These are phyloP conservation scores for Hylaeus volcanicus DNA, from an alignment of 1,140 invertebrate genomes.

Conservation along the genomic window DNA sequence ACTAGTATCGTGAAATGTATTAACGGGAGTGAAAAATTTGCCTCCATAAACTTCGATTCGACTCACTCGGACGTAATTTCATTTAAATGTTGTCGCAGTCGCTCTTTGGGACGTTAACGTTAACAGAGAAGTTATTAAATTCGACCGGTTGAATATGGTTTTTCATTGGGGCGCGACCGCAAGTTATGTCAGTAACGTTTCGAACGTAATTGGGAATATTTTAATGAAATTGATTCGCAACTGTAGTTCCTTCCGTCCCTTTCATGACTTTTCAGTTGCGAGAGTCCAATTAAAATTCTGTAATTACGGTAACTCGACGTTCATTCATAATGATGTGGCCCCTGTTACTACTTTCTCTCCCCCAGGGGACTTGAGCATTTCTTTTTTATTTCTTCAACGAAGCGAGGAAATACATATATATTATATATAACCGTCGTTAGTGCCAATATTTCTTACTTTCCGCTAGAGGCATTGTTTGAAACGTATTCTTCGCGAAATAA, in stretches of 20 bases:
- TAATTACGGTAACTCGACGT: conserved; percentile 30
- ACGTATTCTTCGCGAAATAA: neutral
- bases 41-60: no score
- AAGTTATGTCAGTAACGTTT: neutral
- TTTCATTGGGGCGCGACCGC: no score
- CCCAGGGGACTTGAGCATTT: neutral
- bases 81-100: no score
- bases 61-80: no score
- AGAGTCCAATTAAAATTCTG: conserved; percentile 43
- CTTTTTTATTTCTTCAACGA: neutral
- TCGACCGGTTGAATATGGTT: no score
- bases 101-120: neutral
- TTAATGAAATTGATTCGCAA: conserved; percentile 30
- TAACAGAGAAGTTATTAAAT: neutral
- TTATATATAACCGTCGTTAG: no score
- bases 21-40: no score
- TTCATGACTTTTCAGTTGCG: conserved; percentile 9
- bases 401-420: neutral
- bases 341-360: neutral
- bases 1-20: no score
- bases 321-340: conserved; percentile 37
- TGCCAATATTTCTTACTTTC: neutral
- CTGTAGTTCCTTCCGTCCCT: neutral
- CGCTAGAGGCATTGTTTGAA: neutral
- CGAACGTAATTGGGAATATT: conserved; percentile 23